Evolutionary conservation across 2,113 vertebrate species (phyloP).

Genomic region (Probosciger aterrimus): DNA sequence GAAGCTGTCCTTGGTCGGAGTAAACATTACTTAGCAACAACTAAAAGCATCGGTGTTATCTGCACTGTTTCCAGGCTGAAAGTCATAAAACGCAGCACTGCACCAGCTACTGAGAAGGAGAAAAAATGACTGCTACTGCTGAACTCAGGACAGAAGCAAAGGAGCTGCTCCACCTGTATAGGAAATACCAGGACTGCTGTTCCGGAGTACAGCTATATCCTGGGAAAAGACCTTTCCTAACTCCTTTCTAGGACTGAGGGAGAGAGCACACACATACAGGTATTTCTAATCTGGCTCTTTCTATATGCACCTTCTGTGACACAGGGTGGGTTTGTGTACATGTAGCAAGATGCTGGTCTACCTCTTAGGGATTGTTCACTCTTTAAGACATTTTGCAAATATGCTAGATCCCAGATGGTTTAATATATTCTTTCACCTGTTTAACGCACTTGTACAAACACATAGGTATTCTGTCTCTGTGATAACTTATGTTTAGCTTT

Average conservation of each 20-base stretch:
- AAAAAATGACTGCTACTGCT: no score
- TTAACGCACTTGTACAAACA: not conserved
- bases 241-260: not conserved
- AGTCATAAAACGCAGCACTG: no score
- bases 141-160: not conserved
- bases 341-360: not conserved
- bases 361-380: not conserved
- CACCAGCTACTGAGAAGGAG: no score
- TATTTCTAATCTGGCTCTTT: not conserved
- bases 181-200: not conserved
- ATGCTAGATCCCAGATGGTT: not conserved
- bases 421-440: not conserved
- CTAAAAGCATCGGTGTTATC: no score
- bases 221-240: not conserved
- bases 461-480: not conserved
- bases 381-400: not conserved
- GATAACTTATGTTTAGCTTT: not conserved
- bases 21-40: no score
- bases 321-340: not conserved
- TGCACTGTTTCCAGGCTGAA: no score
- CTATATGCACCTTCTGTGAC: accelerated
- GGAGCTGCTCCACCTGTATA: not conserved
- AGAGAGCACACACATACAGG: not conserved
- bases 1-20: not conserved
- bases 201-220: not conserved